A percentile compares a stretch with the other conserved stretches of the same genome.
Conservation (phyloP, 2,797 vertebrate species). For the Acrossocheilus wenchowensis region DNA sequence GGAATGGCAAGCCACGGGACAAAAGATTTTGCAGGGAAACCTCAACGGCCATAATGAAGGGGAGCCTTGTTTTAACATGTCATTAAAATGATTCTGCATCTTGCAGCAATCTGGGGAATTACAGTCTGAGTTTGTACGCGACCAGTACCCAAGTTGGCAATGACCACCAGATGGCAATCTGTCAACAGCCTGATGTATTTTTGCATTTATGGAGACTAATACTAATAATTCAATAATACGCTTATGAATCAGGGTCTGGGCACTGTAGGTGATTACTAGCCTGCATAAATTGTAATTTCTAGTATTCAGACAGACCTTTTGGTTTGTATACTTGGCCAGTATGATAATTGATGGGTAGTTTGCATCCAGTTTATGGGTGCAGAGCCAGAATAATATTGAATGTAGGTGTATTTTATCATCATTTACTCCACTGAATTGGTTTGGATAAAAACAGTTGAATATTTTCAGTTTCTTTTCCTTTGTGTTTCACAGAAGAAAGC, state of each 20-base stretch:
- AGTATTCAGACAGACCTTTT: background rate
- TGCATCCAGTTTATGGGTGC: constrained; percentile 21
- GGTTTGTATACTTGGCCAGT: constrained; percentile 5
- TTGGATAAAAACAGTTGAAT: background rate
- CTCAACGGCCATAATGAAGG: constrained; percentile 49
- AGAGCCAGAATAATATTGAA: constrained; percentile 18
- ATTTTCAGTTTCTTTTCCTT: background rate
- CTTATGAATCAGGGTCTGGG: background rate
- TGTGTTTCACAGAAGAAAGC: background rate
- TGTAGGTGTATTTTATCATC: constrained; percentile 28
- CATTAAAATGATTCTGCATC: constrained; percentile 53
- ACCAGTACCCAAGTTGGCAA: constrained; percentile 16
- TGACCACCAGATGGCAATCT: constrained; percentile 59
- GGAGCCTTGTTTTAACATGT: constrained; percentile 46
- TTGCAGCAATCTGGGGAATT: constrained; percentile 37
- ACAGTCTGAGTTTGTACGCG: constrained; percentile 6
- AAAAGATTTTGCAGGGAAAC: constrained; percentile 36
- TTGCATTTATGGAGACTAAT: constrained; percentile 5
- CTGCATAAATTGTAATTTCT: background rate
- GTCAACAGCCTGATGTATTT: constrained; percentile 24
- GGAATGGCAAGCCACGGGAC: constrained; percentile 36
- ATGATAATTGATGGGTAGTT: constrained; percentile 41
- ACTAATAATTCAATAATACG: constrained; percentile 8
- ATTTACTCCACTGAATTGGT: background rate
- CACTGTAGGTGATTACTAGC: background rate